Conservation (phyloP, 2,797 vertebrate genomes). For the Anniella stebbinsi region DNA sequence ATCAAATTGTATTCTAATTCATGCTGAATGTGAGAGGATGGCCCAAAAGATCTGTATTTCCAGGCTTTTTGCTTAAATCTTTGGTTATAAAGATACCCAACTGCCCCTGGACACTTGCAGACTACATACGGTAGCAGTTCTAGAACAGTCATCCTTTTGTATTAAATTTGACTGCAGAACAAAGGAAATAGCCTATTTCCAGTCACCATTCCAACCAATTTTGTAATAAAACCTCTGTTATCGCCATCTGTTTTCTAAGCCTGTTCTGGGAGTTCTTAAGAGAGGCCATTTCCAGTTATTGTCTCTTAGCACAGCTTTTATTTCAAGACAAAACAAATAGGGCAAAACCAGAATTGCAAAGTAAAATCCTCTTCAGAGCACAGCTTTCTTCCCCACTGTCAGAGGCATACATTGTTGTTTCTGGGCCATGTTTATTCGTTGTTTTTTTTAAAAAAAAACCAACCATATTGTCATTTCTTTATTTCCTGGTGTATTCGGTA, state of each 20-base stretch:
- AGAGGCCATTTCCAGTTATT: constrained; percentile 1
- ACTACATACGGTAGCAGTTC: rapidly evolving
- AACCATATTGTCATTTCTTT: neutral
- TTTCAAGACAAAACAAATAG: constrained; percentile 25
- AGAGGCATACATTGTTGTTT: neutral
- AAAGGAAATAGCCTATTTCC: neutral
- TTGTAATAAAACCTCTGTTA: constrained; percentile 3
- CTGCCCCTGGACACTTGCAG: neutral
- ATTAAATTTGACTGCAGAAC: neutral
- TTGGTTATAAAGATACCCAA: neutral
- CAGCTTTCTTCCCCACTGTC: neutral
- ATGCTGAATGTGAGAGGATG: neutral
- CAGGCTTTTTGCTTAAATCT: neutral
- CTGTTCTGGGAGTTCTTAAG: neutral
- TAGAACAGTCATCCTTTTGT: neutral
- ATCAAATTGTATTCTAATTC: neutral
- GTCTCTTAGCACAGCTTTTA: constrained; percentile 28
- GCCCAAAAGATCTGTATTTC: neutral
- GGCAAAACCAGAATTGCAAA: neutral
- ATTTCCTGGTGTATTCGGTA: constrained; percentile 31
- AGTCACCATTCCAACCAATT: neutral
- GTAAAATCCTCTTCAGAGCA: neutral
- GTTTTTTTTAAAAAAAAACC: neutral
- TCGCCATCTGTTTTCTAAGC: constrained; percentile 29
- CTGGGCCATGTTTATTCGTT: constrained; percentile 5